These are phyloP conservation scores for Scrobipalpa costella DNA, from an alignment of 2,888 invertebrate genomes.

Conservation along the genomic window DNA sequence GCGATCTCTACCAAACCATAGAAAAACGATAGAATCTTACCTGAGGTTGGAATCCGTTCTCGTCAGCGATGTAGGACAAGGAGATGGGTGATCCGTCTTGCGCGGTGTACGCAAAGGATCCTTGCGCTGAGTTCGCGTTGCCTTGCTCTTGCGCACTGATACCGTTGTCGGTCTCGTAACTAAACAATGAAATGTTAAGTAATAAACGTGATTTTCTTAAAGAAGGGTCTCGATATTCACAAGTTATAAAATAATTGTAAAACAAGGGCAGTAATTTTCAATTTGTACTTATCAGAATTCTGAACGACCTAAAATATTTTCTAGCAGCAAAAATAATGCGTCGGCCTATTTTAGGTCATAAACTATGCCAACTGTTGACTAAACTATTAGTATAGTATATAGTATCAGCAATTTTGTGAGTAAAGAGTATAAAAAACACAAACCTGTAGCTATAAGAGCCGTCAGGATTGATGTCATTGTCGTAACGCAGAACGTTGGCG, in stretches of 20 bases:
- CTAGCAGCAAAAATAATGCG: too few relatives aligned
- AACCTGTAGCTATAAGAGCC: conserved; percentile 76
- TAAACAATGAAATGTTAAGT: conserved; percentile 38
- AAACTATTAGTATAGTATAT: neutral
- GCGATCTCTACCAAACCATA: too few relatives aligned
- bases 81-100: conserved; percentile 83
- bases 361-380: too few relatives aligned
- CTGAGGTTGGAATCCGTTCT: conserved; percentile 84
- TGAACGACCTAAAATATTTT: too few relatives aligned
- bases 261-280: too few relatives aligned
- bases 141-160: conserved; percentile 82
- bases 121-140: conserved; percentile 72
- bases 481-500: conserved; percentile 60
- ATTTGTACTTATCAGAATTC: too few relatives aligned
- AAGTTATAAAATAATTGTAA: too few relatives aligned
- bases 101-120: conserved; percentile 78
- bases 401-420: too few relatives aligned
- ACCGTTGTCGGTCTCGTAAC: conserved; percentile 83
- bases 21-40: neutral
- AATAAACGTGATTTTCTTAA: neutral
- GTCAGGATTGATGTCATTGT: conserved; percentile 67
- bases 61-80: conserved; percentile 83
- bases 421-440: conserved; percentile 37
- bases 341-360: too few relatives aligned
- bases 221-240: too few relatives aligned